A percentile compares a stretch with the other conserved stretches of the same genome.
Evolutionary conservation across 2,888 invertebrate genomes (phyloP).

Genomic region (Tipula confusa): DNA sequence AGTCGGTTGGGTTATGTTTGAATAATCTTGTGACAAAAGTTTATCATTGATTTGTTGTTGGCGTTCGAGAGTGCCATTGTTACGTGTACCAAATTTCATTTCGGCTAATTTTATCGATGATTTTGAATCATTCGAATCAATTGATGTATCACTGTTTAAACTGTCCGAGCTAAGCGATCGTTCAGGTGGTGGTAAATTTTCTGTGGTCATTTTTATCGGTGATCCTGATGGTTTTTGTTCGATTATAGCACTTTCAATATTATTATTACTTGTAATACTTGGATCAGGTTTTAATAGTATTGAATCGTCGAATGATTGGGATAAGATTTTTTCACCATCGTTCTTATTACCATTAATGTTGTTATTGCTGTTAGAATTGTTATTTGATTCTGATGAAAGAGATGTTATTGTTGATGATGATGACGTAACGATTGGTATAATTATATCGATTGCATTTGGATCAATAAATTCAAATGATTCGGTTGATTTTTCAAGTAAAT

Average conservation of each 20-base stretch:
- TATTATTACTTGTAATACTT: neutral
- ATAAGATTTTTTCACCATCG: neutral
- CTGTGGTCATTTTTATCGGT: neutral
- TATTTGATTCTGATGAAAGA: neutral
- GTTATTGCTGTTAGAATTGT: neutral
- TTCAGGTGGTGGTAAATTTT: slow-evolving; percentile 33
- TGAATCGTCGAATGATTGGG: slow-evolving; percentile 1
- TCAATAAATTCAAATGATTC: slow-evolving; percentile 30
- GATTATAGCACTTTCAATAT: neutral
- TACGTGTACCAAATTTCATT: slow-evolving; percentile 44
- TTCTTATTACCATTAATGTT: neutral
- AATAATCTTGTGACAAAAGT: neutral
- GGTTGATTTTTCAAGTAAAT: slow-evolving; percentile 7
- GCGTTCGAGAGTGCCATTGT: slow-evolving; percentile 48
- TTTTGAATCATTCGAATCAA: slow-evolving; percentile 47
- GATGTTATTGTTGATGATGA: neutral
- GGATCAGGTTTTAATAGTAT: slow-evolving; percentile 15
- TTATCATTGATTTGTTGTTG: slow-evolving; percentile 39
- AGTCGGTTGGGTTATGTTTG: slow-evolving; percentile 38
- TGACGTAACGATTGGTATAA: neutral
- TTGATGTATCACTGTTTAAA: slow-evolving; percentile 48
- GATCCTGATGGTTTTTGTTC: neutral
- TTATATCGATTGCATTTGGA: slow-evolving; percentile 12
- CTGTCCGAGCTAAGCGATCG: slow-evolving; percentile 50
- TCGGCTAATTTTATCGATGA: slow-evolving; percentile 43